Conservation (phyloP, 2,797 vertebrate species). For the Nasua narica region DNA sequence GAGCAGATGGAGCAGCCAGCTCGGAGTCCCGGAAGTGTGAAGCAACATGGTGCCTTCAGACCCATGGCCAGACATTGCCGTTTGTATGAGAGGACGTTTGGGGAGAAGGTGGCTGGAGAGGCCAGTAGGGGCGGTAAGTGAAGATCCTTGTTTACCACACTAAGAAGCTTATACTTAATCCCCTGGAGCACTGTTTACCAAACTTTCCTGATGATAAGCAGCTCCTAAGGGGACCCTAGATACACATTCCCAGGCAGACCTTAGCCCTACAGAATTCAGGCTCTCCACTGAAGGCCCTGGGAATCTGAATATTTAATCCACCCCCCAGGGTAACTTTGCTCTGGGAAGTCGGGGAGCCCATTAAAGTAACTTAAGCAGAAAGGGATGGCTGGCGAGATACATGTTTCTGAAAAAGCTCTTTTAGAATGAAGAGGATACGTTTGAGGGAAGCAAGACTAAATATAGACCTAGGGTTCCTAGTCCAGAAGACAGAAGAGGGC, state of each 20-base stretch:
- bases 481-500: neutral
- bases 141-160: neutral
- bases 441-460: neutral
- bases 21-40: neutral
- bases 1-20: neutral
- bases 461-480: neutral
- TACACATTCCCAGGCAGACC: neutral
- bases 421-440: neutral
- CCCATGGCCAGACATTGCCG: neutral
- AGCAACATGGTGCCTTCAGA: rapidly evolving
- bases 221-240: neutral
- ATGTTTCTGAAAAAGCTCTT: neutral
- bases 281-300: neutral
- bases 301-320: constrained; percentile 8
- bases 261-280: neutral
- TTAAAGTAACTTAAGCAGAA: constrained; percentile 17
- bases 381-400: neutral
- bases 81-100: neutral
- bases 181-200: neutral
- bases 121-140: neutral
- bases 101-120: neutral
- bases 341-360: neutral
- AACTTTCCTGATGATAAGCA: neutral
- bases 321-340: neutral
- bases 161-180: constrained; percentile 16